Evolutionary conservation across 2,888 invertebrate genomes (phyloP).

Genomic region (Chaitophorus viminalis): DNA sequence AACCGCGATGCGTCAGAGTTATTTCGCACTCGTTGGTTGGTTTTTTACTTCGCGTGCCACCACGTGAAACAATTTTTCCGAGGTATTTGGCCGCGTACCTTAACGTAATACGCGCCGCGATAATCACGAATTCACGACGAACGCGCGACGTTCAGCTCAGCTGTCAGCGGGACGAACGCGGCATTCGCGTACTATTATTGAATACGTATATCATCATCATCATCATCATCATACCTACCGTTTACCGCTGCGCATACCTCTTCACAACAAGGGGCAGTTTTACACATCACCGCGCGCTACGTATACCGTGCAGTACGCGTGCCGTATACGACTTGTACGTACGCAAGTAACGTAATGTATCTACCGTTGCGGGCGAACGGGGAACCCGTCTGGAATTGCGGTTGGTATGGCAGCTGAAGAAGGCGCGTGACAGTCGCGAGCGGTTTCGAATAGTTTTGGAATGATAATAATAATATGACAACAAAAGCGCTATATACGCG

Average conservation of each 20-base stretch:
- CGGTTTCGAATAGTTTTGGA: background rate
- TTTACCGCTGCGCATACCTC: background rate
- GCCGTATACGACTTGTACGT: background rate
- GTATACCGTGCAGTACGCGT: too few relatives aligned
- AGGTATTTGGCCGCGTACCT: too few relatives aligned
- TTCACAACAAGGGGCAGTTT: too few relatives aligned
- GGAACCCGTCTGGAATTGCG: background rate
- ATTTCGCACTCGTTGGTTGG: background rate
- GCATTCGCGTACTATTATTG: background rate
- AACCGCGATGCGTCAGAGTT: background rate
- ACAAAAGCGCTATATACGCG: background rate
- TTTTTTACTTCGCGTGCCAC: too few relatives aligned
- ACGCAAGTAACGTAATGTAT: background rate
- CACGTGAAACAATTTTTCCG: too few relatives aligned
- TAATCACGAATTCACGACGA: too few relatives aligned
- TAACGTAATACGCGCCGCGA: too few relatives aligned
- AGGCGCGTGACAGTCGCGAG: slow-evolving; percentile 30
- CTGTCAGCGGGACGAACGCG: too few relatives aligned
- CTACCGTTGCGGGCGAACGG: background rate
- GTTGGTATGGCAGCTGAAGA: background rate
- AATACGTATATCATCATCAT: background rate
- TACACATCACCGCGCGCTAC: background rate
- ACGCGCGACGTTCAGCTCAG: too few relatives aligned
- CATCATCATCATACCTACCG: background rate
- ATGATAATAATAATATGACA: background rate